Percentiles rank a stretch among this genome's conserved stretches.
These are phyloP conservation scores for Achatina immaculata DNA, from an alignment of 1,140 invertebrate genomes.

Conservation along the genomic window DNA sequence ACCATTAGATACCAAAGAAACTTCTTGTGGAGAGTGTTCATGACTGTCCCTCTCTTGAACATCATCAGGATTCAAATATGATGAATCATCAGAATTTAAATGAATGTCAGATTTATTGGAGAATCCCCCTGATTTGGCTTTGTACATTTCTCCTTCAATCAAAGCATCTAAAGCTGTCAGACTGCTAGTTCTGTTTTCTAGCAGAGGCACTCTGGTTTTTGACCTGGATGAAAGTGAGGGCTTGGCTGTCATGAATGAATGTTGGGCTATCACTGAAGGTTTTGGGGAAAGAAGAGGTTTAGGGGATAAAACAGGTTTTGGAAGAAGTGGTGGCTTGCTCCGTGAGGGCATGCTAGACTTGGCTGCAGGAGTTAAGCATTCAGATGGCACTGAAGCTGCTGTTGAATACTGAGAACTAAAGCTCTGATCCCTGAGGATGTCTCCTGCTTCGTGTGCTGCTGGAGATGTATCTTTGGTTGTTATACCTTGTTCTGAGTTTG, in stretches of 20 bases:
- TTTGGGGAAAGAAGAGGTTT: constrained; percentile 51
- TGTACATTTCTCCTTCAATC: constrained; percentile 44
- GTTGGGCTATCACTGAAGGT: constrained; percentile 22
- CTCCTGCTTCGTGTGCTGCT: neutral
- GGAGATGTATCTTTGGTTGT: neutral
- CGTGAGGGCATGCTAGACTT: constrained; percentile 57
- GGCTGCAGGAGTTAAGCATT: neutral
- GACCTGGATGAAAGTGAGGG: neutral
- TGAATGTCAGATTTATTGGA: neutral
- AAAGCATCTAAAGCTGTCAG: constrained; percentile 38
- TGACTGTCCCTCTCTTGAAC: neutral
- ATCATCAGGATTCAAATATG: neutral
- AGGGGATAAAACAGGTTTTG: constrained; percentile 46
- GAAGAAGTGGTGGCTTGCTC: constrained; percentile 46
- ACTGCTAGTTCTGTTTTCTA: neutral
- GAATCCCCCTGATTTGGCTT: constrained; percentile 36
- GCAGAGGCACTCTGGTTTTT: neutral
- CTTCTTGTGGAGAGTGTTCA: neutral
- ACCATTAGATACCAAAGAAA: neutral
- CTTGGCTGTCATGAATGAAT: constrained; percentile 10
- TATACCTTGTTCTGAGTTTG: neutral
- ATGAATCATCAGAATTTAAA: constrained; percentile 6
- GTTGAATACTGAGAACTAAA: too few relatives aligned
- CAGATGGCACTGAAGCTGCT: neutral
- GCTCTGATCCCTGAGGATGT: neutral